phyloP scores from a whole-genome alignment of 2,888 invertebrate genomes.

The Sabellastarte sp. region DNA sequence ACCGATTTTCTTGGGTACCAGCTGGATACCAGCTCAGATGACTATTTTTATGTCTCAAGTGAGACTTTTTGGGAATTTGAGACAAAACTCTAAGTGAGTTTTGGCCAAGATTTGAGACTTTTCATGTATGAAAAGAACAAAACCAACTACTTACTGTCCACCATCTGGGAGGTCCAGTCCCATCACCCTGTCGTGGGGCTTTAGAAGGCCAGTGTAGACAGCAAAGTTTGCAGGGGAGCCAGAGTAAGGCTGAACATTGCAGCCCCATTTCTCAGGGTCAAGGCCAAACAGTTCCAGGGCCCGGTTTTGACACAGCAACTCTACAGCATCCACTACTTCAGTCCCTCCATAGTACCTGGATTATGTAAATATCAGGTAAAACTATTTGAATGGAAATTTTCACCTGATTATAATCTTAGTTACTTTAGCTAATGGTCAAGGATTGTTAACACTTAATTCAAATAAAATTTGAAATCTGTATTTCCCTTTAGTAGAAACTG shows the following conservation, averaged over 20 bases:
- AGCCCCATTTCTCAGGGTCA: constrained; percentile 86
- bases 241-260: constrained; percentile 96
- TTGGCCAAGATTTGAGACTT: too few relatives aligned
- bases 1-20: too few relatives aligned
- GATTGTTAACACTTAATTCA: not conserved
- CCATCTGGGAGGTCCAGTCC: constrained; percentile 93
- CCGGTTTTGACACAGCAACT: constrained; percentile 82
- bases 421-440: too few relatives aligned
- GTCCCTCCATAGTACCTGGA: constrained; percentile 97
- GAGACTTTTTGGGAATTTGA: too few relatives aligned
- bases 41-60: too few relatives aligned
- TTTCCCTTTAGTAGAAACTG: not conserved
- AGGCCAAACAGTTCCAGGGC: constrained; percentile 81
- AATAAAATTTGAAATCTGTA: not conserved
- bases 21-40: too few relatives aligned
- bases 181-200: constrained; percentile 96
- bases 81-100: too few relatives aligned
- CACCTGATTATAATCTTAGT: too few relatives aligned
- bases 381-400: too few relatives aligned
- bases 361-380: too few relatives aligned
- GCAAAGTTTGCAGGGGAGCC: constrained; percentile 96
- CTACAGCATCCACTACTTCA: constrained; percentile 91
- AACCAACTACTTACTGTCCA: constrained; percentile 72
- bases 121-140: too few relatives aligned
- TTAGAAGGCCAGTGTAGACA: constrained; percentile 80